Conservation (phyloP, 2,113 vertebrate genomes). For the Melanotaenia duboulayi region DNA sequence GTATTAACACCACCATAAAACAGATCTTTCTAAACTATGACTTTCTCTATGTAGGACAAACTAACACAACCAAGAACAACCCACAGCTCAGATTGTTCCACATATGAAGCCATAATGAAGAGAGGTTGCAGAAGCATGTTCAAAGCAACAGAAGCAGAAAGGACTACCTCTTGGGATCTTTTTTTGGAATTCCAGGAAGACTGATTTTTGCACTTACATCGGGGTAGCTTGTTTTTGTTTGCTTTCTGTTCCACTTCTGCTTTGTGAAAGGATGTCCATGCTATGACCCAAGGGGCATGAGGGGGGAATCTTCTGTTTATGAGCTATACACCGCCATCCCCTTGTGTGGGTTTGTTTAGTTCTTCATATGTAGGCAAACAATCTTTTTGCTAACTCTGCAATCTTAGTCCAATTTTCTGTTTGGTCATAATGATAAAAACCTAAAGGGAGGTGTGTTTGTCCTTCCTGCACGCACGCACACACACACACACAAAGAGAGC, state of each 20-base stretch:
- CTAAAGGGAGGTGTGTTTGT: slow-evolving; percentile 16
- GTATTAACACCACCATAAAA: background rate
- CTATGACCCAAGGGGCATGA: background rate
- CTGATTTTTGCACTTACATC: no score
- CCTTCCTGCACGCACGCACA: slow-evolving; percentile 15
- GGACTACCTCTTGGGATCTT: background rate
- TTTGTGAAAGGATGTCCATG: background rate
- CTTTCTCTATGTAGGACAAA: background rate
- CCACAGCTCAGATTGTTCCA: no score
- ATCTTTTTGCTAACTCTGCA: slow-evolving; percentile 17
- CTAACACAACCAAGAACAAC: no score
- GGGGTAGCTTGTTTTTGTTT: background rate
- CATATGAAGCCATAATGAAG: no score
- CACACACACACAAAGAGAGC: background rate
- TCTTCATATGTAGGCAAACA: slow-evolving; percentile 25
- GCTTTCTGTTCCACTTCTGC: no score
- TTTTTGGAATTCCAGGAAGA: background rate
- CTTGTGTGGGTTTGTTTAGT: slow-evolving; percentile 1
- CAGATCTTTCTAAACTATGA: no score
- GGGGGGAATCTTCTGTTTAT: background rate
- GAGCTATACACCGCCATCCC: background rate
- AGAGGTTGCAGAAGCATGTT: no score
- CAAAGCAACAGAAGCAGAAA: background rate
- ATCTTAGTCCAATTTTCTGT: slow-evolving; percentile 33
- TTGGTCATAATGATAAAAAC: slow-evolving; percentile 50